A percentile compares a stretch with the other conserved stretches of the same genome.
Evolutionary conservation across 2,888 invertebrate species (phyloP).

Genomic region (Ophraella communa): DNA sequence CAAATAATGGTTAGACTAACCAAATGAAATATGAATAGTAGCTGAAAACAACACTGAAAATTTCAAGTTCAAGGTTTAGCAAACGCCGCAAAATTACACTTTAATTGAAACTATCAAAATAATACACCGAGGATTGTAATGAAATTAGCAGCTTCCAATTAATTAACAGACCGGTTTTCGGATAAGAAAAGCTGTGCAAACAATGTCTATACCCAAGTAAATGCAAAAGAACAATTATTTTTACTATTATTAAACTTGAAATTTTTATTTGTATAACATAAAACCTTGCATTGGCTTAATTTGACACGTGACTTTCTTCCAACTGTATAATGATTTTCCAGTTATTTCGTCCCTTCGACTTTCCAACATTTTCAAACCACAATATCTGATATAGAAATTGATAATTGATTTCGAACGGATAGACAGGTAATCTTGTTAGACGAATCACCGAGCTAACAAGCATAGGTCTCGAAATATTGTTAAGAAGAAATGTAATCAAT

Average conservation of each 20-base stretch:
- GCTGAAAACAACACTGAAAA: constrained; percentile 12
- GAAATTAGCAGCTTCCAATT: constrained; percentile 28
- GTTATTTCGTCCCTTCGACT: not conserved
- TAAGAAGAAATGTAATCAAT: constrained; percentile 7
- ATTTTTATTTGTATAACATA: too few species aligned
- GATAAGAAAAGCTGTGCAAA: constrained; percentile 27
- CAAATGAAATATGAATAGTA: constrained; percentile 14
- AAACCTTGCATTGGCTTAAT: too few species aligned
- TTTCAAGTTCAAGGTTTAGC: constrained; percentile 18
- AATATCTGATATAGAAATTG: constrained; percentile 28
- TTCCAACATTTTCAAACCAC: constrained; percentile 18
- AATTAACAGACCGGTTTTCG: constrained; percentile 28
- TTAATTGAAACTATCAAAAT: constrained; percentile 30
- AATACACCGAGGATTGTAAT: constrained; percentile 28
- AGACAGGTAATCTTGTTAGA: constrained; percentile 29
- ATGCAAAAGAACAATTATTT: constrained; percentile 7
- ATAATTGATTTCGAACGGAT: constrained; percentile 35
- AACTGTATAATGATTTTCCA: not conserved
- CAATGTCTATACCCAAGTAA: constrained; percentile 20
- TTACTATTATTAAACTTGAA: too few species aligned
- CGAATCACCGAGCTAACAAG: constrained; percentile 25
- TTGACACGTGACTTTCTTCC: not conserved
- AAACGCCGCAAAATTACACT: constrained; percentile 16
- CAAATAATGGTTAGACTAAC: not conserved
- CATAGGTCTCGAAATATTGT: not conserved